Conservation (phyloP, 2,888 invertebrate species). For the Synanthedon tipuliformis region DNA sequence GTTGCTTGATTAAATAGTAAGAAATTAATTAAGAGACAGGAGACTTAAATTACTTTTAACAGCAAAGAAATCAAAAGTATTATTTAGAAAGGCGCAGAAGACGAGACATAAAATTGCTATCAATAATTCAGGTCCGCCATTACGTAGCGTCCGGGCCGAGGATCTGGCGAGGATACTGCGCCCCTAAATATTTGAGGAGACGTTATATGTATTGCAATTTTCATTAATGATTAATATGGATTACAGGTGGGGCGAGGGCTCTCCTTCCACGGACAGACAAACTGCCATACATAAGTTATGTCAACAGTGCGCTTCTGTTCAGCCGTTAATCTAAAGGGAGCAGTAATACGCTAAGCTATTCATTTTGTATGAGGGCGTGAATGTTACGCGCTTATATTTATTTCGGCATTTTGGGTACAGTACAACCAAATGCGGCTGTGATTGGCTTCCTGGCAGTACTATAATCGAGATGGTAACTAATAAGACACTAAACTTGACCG, state of each 20-base stretch:
- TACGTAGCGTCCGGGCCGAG: conserved; percentile 32
- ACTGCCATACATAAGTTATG: conserved; percentile 45
- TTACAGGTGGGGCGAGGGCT: conserved; percentile 34
- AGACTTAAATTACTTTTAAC: too few species aligned
- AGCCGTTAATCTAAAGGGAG: conserved; percentile 45
- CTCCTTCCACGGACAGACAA: conserved; percentile 28
- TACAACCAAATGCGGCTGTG: too few species aligned
- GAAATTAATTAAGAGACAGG: too few species aligned
- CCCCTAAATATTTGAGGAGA: conserved; percentile 57
- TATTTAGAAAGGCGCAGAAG: conserved; percentile 38
- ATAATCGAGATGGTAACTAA: too few species aligned
- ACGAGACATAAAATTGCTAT: conserved; percentile 59
- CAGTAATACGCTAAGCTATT: conserved; percentile 37
- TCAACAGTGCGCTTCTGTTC: conserved; percentile 31
- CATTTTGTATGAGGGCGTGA: conserved; percentile 36
- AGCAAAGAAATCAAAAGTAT: conserved; percentile 43
- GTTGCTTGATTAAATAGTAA: too few species aligned
- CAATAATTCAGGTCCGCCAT: conserved; percentile 60
- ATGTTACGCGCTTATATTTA: conserved; percentile 31
- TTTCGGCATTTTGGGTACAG: conserved; percentile 15
- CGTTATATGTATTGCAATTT: conserved; percentile 69
- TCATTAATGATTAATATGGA: conserved; percentile 60
- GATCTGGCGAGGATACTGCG: conserved; percentile 48
- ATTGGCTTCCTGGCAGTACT: too few species aligned
- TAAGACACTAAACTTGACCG: too few species aligned